Evolutionary conservation across 2,888 invertebrate species (phyloP).

Genomic region (Diadegma fenestrale): DNA sequence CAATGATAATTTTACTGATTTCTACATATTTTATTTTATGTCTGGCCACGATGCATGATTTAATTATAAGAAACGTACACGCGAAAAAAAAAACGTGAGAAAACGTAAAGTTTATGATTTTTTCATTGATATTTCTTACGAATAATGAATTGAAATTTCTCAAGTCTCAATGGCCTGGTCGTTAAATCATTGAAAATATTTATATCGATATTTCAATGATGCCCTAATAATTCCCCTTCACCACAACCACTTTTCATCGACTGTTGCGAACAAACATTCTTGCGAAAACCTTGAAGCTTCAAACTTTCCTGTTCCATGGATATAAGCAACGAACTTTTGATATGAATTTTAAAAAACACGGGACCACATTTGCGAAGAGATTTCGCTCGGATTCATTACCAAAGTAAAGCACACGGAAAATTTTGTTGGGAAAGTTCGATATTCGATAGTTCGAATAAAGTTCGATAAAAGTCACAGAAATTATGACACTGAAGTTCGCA

Average conservation of each 20-base stretch:
- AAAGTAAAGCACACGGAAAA: too few relatives aligned
- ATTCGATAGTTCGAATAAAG: too few relatives aligned
- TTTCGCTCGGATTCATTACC: background rate
- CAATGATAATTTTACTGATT: background rate
- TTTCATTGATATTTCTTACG: conserved; percentile 3
- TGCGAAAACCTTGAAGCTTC: background rate
- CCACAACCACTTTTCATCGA: background rate
- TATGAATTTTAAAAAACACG: background rate
- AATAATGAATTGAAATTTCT: background rate
- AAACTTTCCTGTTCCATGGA: background rate
- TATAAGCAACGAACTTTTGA: background rate
- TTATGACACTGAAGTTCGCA: too few relatives aligned
- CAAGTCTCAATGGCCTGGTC: background rate
- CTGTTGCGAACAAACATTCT: background rate
- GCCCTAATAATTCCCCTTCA: conserved; percentile 18
- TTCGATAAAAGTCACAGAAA: too few relatives aligned
- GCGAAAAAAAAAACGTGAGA: conserved; percentile 1
- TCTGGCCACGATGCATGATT: background rate
- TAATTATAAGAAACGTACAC: conserved; percentile 3
- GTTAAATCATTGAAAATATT: conserved; percentile 6
- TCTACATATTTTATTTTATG: background rate
- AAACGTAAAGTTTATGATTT: conserved; percentile 15
- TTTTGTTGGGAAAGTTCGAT: too few relatives aligned
- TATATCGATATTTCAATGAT: conserved; percentile 6
- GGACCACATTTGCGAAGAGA: background rate